Base-by-base conservation (phyloP, 2,113 vertebrate genomes). In the Ammospiza nelsoni region DNA sequence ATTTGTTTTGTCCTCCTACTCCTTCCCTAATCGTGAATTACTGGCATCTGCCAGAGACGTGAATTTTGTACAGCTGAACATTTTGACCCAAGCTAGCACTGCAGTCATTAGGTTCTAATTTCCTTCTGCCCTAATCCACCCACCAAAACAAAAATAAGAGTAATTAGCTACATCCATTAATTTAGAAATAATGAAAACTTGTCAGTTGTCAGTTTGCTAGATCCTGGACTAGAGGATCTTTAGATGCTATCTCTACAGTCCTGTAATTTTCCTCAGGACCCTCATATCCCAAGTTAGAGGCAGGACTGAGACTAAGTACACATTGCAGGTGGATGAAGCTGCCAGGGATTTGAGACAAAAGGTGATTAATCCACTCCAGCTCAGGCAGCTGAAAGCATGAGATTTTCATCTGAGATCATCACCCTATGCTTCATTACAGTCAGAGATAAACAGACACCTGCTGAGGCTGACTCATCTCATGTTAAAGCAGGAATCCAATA, bases 381-480 rank as follows among this genome's bases (percentile, higher is more conserved):
- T 94, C 52, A 94, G 67, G 71, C 75, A 93, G 73, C 15, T 86
- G 57, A 93, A 90, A 87, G 61, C 73, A 81, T 83, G 83, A 74
- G 72, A 51, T 71, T 62, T 77, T 57, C 61, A 71, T 93, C 76
- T 92, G 83, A 97, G 55, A 93, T 93, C 89, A 94, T 88, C 92
- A 86, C 65, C 52, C 65, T 61, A 3, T 91, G 93, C 87, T 91
- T 94, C 84, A 72, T n/a, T 86, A 73, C 37, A 88, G 67, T 83
- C 54, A 91, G 59, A 96, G 88, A 92, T 52, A 95, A 93, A 90
- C 41, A 95, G 92, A 67, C 81, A 92, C 86, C 92, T 96, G 80
- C 86, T 95, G 90, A 93, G 91, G 39, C 39, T 97, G 95, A 96
- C 76, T 97, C 92, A 96, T 79, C 62, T 79, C 74, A 69, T 33